Evolutionary conservation across 2,888 invertebrate genomes (phyloP).

Genomic region (Drosophila picticornis): DNA sequence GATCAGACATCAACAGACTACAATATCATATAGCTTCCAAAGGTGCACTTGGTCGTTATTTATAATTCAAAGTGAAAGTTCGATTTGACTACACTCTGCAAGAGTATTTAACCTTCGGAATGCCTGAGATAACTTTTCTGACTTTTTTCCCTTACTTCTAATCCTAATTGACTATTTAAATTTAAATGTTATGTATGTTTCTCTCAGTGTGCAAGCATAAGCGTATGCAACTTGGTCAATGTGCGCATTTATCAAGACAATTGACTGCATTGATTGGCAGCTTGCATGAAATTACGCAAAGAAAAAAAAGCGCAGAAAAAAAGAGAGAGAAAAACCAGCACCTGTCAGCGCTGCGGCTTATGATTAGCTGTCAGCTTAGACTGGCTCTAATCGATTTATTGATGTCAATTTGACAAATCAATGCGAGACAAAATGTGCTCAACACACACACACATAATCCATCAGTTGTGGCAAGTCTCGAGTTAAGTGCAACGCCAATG

Average conservation of each 20-base stretch:
- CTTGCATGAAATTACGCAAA: conserved; percentile 77
- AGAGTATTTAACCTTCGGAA: not conserved
- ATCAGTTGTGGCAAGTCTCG: not conserved
- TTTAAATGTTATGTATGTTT: not conserved
- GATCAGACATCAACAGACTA: not conserved
- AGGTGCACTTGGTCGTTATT: not conserved
- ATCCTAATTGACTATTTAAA: not conserved
- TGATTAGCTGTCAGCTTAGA: conserved; percentile 78
- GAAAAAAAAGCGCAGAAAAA: not conserved
- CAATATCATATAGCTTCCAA: not conserved
- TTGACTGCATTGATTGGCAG: conserved; percentile 77
- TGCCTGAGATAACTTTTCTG: no score
- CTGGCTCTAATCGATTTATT: conserved; percentile 80
- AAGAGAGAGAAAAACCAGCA: conserved; percentile 23
- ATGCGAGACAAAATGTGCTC: conserved; percentile 45
- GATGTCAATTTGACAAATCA: conserved; percentile 82
- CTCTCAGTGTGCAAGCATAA: not conserved
- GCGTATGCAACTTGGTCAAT: conserved; percentile 65
- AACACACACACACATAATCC: conserved; percentile 6
- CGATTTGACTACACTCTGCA: not conserved
- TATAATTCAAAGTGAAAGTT: not conserved
- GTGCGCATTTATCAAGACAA: conserved; percentile 81
- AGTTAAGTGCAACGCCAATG: conserved; percentile 50
- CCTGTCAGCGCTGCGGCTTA: conserved; percentile 71
- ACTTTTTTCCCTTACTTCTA: not conserved